These are phyloP conservation scores for Thymelicus sylvestris DNA, from an alignment of 2,888 invertebrate genomes.

Conservation along the genomic window DNA sequence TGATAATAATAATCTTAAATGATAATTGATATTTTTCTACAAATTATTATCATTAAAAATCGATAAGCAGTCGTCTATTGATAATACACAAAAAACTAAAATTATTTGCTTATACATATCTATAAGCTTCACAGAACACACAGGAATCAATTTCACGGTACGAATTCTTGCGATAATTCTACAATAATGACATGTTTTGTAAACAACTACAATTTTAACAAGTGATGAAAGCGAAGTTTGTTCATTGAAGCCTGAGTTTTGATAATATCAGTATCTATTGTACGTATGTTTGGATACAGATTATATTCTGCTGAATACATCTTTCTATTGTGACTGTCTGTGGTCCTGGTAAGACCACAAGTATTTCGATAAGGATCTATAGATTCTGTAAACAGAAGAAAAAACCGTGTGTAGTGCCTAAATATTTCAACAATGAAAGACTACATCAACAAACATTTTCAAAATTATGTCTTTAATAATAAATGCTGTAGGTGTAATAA, in stretches of 20 bases:
- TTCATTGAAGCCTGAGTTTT: slow-evolving; percentile 66
- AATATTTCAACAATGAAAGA: no score
- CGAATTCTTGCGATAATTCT: slow-evolving; percentile 61
- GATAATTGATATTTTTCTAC: no score
- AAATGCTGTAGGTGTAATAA: no score
- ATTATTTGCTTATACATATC: slow-evolving; percentile 2
- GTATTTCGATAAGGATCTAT: slow-evolving; percentile 37
- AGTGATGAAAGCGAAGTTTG: slow-evolving; percentile 67
- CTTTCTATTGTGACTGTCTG: slow-evolving; percentile 53
- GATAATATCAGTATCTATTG: slow-evolving; percentile 77
- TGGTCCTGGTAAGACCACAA: slow-evolving; percentile 38
- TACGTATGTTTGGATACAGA: slow-evolving; percentile 67
- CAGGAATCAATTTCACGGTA: slow-evolving; percentile 74
- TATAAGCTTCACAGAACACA: slow-evolving; percentile 41
- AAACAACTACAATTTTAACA: slow-evolving; percentile 70
- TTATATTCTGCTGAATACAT: slow-evolving; percentile 58
- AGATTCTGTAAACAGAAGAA: background rate
- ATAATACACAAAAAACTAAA: slow-evolving; percentile 4
- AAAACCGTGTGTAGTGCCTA: no score
- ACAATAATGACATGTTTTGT: slow-evolving; percentile 77
- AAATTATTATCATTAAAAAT: no score
- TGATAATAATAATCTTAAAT: no score
- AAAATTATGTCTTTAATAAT: no score
- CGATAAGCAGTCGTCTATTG: no score
- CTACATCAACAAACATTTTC: no score